Evolutionary conservation across 2,888 invertebrate genomes (phyloP), one percentile per base, ranked within the genome.

Genomic region (Pherbina coryleti): DNA sequence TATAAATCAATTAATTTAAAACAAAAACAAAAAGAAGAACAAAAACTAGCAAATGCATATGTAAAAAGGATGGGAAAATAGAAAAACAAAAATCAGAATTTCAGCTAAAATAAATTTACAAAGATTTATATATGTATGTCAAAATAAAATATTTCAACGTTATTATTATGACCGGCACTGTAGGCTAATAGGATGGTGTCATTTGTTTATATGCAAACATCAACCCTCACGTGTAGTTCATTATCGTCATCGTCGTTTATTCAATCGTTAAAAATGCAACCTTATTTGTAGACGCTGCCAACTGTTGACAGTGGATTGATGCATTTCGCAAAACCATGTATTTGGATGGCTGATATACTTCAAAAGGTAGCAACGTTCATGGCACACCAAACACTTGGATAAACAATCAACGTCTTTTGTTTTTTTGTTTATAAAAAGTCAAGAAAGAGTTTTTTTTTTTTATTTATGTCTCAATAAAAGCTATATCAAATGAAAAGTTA

Each of bases 41-140:
- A 69, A 69, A 49, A 69, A 51, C 69, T 49, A 49, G 25, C n/a
- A 69, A 66, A 51, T 69, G 51, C 69, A 69, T 51, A 51, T 51
- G 22, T 25, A 51, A 51, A 25, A n/a, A 49, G 5, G 25, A 57
- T 22, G 31, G 34, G 3, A 64, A 4, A 11, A 14, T n/a, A 31
- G 14, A 9, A 28, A 25, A 69, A 69, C 0, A 49, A 69, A 25
- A 22, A 69, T 19, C 11, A 28, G 14, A 25, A 51, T 25, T n/a
- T 25, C 25, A 69, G 51, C 11, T 69, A 25, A 49, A 51, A 51
- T 4, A 69, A 64, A 64, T 60, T 60, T 60, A 60, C 60, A 25
- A 8, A 22, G 44, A 44, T 44, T 44, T 44, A 37, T 37, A 37
- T 37, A 37, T 37, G 37, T 37, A 37, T 37, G 37, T 37, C 8